Conservation (phyloP, 2,888 invertebrate species). For the Aromia moschata region DNA sequence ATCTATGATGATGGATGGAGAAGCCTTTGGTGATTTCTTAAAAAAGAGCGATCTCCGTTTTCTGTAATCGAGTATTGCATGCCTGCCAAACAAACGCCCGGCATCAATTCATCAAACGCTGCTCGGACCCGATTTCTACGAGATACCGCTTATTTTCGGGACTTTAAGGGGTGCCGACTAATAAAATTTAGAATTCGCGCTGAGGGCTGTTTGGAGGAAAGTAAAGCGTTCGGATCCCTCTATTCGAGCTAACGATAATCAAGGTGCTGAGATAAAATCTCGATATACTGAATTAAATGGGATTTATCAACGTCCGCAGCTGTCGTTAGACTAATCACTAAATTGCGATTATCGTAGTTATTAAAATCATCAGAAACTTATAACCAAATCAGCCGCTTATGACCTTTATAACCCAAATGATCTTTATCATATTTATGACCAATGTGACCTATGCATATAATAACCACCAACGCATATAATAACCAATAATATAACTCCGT, state of each 20-base stretch:
- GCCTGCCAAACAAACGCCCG: constrained; percentile 4
- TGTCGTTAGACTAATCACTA: too few relatives aligned
- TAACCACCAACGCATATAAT: too few relatives aligned
- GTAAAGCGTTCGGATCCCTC: constrained; percentile 5
- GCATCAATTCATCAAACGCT: constrained; percentile 16
- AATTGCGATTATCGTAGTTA: too few relatives aligned
- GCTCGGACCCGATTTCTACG: constrained; percentile 7
- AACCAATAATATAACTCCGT: too few relatives aligned
- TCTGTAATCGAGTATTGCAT: too few relatives aligned
- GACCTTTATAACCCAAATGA: too few relatives aligned
- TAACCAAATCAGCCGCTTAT: too few relatives aligned
- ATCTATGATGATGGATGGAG: too few relatives aligned
- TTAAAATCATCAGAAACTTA: too few relatives aligned
- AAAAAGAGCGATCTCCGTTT: neutral
- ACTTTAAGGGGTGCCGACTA: constrained; percentile 10
- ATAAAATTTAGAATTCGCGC: constrained; percentile 23
- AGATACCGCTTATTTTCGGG: constrained; percentile 4
- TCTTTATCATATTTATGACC: too few relatives aligned
- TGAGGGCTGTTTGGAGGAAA: constrained; percentile 18
- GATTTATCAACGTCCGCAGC: neutral
- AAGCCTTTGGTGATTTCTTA: too few relatives aligned
- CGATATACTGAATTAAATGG: constrained; percentile 19
- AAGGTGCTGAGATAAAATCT: constrained; percentile 16
- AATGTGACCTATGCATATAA: too few relatives aligned
- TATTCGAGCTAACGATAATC: constrained; percentile 16